Evolutionary conservation across 2,888 invertebrate species (phyloP).

Genomic region (Agrochola lychnidis): DNA sequence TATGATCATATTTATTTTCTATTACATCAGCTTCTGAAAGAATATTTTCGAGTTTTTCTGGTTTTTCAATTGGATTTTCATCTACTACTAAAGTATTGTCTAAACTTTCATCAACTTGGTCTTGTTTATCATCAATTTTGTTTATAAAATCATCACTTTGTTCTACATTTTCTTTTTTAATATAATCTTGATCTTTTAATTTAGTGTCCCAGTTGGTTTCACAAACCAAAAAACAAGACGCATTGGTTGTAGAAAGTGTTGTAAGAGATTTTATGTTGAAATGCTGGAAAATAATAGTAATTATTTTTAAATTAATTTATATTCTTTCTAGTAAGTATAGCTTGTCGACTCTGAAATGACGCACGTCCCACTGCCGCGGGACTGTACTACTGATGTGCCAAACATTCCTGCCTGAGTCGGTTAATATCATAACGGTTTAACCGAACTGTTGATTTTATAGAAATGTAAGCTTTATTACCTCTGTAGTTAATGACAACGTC

Average conservation of each 20-base stretch:
- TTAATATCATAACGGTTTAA: background rate
- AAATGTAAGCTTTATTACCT: constrained; percentile 31
- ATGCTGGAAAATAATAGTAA: constrained; percentile 28
- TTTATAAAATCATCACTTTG: constrained; percentile 2
- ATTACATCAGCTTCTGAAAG: background rate
- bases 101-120: background rate
- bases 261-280: constrained; percentile 53
- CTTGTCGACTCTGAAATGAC: no score
- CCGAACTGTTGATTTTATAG: background rate
- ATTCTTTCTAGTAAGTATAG: background rate
- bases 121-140: background rate
- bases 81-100: background rate
- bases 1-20: background rate
- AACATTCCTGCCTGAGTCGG: background rate
- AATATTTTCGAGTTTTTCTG: no score
- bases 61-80: background rate
- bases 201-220: background rate
- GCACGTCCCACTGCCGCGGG: background rate
- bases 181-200: constrained; percentile 8
- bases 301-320: background rate
- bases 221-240: background rate
- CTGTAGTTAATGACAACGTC: constrained; percentile 24
- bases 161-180: constrained; percentile 47
- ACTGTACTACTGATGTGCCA: background rate
- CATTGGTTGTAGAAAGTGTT: constrained; percentile 24